Evolutionary conservation across 2,113 vertebrate species (phyloP).

Genomic region (Pterophyllum scalare): DNA sequence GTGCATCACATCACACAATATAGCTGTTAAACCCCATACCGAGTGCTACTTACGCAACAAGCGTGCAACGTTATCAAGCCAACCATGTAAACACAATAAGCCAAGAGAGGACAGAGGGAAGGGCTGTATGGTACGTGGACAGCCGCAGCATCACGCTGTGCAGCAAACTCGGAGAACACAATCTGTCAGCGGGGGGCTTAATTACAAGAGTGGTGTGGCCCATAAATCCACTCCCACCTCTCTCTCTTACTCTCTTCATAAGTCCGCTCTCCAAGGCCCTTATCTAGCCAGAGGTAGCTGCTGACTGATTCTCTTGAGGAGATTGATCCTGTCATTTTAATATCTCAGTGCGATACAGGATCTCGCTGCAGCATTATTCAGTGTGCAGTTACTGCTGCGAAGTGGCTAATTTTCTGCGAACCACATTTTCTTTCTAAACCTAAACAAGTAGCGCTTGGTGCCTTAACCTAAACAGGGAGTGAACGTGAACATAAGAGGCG

Average conservation of each 20-base stretch:
- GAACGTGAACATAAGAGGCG: not conserved
- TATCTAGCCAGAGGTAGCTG: not conserved
- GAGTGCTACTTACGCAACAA: constrained; percentile 20
- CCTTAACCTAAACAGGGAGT: not conserved
- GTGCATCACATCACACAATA: not conserved
- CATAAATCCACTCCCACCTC: constrained; percentile 20
- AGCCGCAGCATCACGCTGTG: constrained; percentile 20
- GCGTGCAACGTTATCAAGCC: constrained; percentile 11
- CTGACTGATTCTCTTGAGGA: not conserved
- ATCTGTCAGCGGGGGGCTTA: constrained; percentile 35
- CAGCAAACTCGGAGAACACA: constrained; percentile 28
- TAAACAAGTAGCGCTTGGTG: not conserved
- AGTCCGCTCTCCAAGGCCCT: not conserved
- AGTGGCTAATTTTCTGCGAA: not conserved
- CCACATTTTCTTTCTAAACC: not conserved
- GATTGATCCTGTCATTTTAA: not conserved
- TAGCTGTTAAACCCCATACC: constrained; percentile 18
- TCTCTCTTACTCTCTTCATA: not conserved
- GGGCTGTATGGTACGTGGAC: not conserved
- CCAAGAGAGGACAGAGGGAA: not conserved
- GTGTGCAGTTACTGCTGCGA: not conserved
- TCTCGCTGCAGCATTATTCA: not conserved
- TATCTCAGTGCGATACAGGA: not conserved
- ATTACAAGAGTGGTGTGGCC: not conserved
- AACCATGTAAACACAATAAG: constrained; percentile 1